phyloP scores from a whole-genome alignment of 2,888 invertebrate genomes.

The Acanthococcus lagerstroemiae region DNA sequence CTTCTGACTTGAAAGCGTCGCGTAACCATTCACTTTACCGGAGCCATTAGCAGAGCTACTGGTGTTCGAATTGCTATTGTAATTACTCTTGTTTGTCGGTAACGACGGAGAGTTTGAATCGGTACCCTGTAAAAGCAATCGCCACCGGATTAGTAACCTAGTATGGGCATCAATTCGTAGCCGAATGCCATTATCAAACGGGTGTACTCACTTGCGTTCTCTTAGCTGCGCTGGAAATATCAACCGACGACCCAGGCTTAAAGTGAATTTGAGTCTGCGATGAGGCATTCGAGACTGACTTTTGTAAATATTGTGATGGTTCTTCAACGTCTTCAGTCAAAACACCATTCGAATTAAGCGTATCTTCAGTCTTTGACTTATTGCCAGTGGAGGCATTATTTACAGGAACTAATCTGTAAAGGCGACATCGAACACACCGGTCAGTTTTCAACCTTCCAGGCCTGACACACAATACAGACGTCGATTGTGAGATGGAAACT shows the following conservation, averaged over 20 bases:
- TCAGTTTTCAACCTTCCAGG: neutral
- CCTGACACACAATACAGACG: too few relatives aligned
- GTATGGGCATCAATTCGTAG: too few relatives aligned
- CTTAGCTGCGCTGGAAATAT: constrained; percentile 1
- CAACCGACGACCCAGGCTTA: constrained; percentile 17
- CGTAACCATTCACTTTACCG: constrained; percentile 11
- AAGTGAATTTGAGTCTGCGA: constrained; percentile 13
- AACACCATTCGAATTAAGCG: constrained; percentile 19
- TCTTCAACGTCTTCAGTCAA: constrained; percentile 13
- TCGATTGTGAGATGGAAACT: neutral
- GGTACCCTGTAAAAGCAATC: neutral
- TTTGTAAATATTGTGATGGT: constrained; percentile 19
- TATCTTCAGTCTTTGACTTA: constrained; percentile 32
- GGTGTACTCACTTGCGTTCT: constrained; percentile 6
- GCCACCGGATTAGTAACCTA: too few relatives aligned
- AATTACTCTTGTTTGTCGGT: neutral
- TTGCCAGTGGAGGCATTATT: constrained; percentile 23
- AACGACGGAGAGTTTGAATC: neutral
- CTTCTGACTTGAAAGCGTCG: neutral
- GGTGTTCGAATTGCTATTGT: neutral
- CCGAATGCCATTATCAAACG: too few relatives aligned
- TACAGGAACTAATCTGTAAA: constrained; percentile 31
- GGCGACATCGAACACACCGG: neutral
- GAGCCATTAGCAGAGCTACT: neutral
- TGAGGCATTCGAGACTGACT: constrained; percentile 9